Evolutionary conservation across 2,888 invertebrate genomes (phyloP).

Genomic region (Xanthia togata): DNA sequence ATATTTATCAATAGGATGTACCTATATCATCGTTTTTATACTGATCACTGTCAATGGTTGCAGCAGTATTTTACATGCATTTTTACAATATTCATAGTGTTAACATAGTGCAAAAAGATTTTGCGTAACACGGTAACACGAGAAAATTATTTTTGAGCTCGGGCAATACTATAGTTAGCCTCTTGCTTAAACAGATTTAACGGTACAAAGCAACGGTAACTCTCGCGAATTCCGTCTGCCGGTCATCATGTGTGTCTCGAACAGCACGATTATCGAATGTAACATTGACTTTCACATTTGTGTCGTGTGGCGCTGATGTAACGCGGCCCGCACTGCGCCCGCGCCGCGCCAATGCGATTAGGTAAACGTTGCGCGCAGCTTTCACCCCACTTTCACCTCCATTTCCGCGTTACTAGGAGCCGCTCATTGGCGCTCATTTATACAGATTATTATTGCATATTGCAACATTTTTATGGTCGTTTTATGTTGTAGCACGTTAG

Average conservation of each 20-base stretch:
- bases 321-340: conserved; percentile 72
- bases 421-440: conserved; percentile 72
- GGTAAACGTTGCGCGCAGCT: conserved; percentile 88
- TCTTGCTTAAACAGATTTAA: conserved; percentile 45
- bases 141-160: conserved; percentile 17
- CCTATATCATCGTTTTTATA: conserved; percentile 10
- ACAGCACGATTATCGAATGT: conserved; percentile 79
- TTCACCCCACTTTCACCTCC: conserved; percentile 89
- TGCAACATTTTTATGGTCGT: conserved; percentile 59
- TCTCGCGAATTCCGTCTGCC: conserved; percentile 58
- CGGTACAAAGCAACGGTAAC: conserved; percentile 61
- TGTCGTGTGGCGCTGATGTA: conserved; percentile 80
- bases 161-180: conserved; percentile 21
- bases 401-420: conserved; percentile 84
- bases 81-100: not conserved
- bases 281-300: conserved; percentile 89
- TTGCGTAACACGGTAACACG: not conserved
- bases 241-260: conserved; percentile 66
- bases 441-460: conserved; percentile 69
- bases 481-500: conserved; percentile 37
- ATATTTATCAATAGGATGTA: not conserved
- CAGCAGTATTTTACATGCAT: not conserved
- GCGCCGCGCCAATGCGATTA: conserved; percentile 79
- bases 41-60: not conserved
- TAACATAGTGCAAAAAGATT: not conserved